Evolutionary conservation across 2,888 invertebrate species (phyloP), one percentile per base, ranked within the genome.

Genomic region (Pammene aurita): DNA sequence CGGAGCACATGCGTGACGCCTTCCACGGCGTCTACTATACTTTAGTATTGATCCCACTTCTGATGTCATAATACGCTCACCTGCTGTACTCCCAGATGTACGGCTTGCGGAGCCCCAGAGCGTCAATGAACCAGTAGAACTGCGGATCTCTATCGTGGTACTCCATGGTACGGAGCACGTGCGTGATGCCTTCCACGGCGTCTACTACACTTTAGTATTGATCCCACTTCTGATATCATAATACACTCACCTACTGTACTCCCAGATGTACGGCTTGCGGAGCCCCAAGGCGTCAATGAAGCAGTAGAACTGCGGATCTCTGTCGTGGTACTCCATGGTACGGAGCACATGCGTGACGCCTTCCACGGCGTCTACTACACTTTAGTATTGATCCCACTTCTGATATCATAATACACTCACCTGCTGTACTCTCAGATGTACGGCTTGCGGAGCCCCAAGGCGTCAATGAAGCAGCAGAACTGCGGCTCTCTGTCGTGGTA

Each of bases 231-330:
- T n/a, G n/a, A n/a, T n/a, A n/a, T n/a, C 35, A 35, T 35, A 35
- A 35, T 35, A 5, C 7, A 5, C 7, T 60, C 35, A 89, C 92
- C 93, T 84, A 83, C 97, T 96, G 87, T 99, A 99, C 83, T 97
- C 98, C 96, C 98, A 99, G 80, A 99, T 98, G 80, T 97, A 94
- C 0, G 99, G 99, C 79, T 97, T 97, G 67, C 99, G 94, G 34
- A 98, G 86, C 7, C 95, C 95, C 13, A 99, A 87, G 0, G 96
- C 96, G 74, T 98, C 97, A 72, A 98, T 96, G 80, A 98, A 96
- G 98, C 99, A 99, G 89, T 97, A 98, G 90, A 98, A 99, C 90
- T 99, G 99, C 44, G 97, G 97, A 87, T 99, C 99, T 35, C 98
- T 93, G 87, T 99, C 99, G 82, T 98, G 98, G 87, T 99, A 99